Evolutionary conservation across 2,888 invertebrate genomes (phyloP).

Genomic region (Lycocerus yunnanus): DNA sequence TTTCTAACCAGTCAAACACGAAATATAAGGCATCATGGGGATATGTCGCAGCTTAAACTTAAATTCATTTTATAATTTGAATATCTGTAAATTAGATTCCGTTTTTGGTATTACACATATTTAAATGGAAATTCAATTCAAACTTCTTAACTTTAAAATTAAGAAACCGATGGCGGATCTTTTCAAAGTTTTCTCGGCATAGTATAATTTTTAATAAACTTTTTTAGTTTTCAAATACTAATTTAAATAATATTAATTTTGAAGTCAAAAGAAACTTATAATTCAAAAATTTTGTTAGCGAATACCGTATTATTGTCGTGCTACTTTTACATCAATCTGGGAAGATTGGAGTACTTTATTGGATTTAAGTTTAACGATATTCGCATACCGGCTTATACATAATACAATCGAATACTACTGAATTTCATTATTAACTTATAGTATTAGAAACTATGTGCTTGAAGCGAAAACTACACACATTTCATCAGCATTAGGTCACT

Average conservation of each 20-base stretch:
- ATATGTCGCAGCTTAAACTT: not conserved
- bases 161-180: not conserved
- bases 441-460: no score
- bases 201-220: not conserved
- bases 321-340: not conserved
- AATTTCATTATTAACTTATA: no score
- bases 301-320: not conserved
- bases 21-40: not conserved
- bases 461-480: no score
- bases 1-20: slow-evolving; percentile 4
- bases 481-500: no score
- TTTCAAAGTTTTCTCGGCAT: not conserved
- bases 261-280: not conserved
- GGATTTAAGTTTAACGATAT: not conserved
- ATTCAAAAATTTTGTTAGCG: not conserved
- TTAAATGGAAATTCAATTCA: slow-evolving; percentile 6
- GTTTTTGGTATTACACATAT: slow-evolving; percentile 7
- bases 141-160: slow-evolving; percentile 3
- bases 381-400: not conserved
- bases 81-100: slow-evolving; percentile 15
- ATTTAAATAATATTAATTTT: not conserved
- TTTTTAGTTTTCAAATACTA: not conserved
- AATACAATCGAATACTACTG: no score
- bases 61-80: slow-evolving; percentile 9
- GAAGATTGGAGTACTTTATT: no score